Evolutionary conservation across 2,113 vertebrate species (phyloP).

Genomic region (Arvicanthis niloticus): DNA sequence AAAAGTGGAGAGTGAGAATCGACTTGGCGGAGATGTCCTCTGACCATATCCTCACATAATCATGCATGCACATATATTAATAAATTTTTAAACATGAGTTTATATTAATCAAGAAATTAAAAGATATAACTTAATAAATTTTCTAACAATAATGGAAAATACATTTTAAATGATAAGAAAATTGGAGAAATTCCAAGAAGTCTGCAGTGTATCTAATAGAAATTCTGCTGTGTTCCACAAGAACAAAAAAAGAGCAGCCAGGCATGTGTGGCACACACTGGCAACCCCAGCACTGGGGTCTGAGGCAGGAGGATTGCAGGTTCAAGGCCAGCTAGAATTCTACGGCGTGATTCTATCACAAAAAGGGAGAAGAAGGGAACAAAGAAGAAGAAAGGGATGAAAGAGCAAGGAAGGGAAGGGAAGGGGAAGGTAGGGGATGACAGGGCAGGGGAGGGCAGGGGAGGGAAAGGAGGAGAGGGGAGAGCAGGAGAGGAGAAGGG

Average conservation of each 20-base stretch:
- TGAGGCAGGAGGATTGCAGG: not conserved
- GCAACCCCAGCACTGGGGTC: not conserved
- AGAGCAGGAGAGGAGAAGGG: no score
- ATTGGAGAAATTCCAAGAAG: not conserved
- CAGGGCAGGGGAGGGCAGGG: accelerated
- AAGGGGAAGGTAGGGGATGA: not conserved
- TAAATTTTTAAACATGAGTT: not conserved
- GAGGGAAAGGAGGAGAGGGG: no score
- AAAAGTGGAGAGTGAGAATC: not conserved
- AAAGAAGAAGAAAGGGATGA: not conserved
- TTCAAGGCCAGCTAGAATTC: not conserved
- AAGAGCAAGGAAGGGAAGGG: not conserved
- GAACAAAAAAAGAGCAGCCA: no score
- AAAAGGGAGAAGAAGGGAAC: not conserved
- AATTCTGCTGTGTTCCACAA: not conserved
- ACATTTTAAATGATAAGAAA: not conserved
- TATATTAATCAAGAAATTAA: not conserved
- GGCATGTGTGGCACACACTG: not conserved
- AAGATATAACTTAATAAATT: not conserved
- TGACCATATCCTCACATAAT: not conserved
- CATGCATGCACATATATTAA: not conserved
- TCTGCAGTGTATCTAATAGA: not conserved
- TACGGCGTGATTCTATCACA: not conserved
- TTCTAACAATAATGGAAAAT: not conserved
- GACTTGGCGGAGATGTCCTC: not conserved